Evolutionary conservation across 2,113 vertebrate species (phyloP).

Genomic region (Elachura formosa): DNA sequence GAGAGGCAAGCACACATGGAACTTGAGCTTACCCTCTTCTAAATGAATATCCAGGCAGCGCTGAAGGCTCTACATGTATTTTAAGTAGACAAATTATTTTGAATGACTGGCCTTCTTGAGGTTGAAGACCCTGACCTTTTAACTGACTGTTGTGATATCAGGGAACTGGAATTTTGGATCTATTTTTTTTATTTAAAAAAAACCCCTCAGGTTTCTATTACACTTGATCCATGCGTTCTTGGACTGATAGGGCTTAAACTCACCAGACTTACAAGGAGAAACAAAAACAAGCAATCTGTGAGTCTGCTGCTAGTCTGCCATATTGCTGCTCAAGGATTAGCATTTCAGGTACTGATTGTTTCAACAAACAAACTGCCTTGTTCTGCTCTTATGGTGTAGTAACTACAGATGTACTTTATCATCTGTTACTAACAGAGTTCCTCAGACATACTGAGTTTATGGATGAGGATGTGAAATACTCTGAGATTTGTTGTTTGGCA

Average conservation of each 20-base stretch:
- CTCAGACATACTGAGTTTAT: background rate
- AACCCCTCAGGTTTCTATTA: background rate
- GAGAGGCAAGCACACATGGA: background rate
- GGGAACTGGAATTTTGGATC: background rate
- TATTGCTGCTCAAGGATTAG: background rate
- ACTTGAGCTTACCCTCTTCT: background rate
- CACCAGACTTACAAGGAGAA: background rate
- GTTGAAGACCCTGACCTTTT: background rate
- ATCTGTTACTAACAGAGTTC: background rate
- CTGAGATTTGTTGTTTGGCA: background rate
- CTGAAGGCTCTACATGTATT: background rate
- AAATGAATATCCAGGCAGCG: background rate
- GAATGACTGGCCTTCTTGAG: background rate
- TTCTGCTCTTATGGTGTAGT: background rate
- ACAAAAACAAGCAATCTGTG: background rate
- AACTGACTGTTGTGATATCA: background rate
- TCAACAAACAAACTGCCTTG: too few relatives aligned
- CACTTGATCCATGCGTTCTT: background rate
- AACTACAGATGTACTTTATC: background rate
- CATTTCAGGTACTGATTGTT: background rate
- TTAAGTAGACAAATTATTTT: background rate
- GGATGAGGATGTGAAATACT: background rate
- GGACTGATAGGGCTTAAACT: background rate
- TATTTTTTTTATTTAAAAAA: too few relatives aligned
- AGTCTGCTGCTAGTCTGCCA: background rate